Conservation (phyloP, 2,113 vertebrate species). For the Xyrauchen texanus region DNA sequence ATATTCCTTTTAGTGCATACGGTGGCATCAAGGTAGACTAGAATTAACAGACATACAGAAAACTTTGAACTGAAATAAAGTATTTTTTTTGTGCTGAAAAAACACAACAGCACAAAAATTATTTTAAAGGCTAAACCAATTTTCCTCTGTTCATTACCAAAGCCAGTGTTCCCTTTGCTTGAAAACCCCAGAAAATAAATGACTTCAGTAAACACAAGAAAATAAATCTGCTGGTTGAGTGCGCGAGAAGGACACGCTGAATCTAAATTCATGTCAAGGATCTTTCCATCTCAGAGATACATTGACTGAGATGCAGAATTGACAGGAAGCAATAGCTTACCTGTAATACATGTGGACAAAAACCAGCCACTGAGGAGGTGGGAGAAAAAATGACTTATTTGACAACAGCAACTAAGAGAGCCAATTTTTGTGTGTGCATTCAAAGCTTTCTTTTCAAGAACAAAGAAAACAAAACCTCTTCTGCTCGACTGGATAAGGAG, state of each 20-base stretch:
- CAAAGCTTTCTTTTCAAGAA: background rate
- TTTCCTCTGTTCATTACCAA: background rate
- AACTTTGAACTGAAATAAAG: background rate
- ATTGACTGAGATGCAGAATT: slow-evolving; percentile 12
- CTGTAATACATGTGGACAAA: slow-evolving; percentile 19
- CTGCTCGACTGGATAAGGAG: background rate
- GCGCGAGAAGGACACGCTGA: background rate
- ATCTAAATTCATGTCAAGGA: slow-evolving; percentile 23
- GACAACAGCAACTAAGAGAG: background rate
- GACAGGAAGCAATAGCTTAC: slow-evolving; percentile 32
- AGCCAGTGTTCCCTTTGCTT: slow-evolving; percentile 12
- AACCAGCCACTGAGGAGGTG: background rate
- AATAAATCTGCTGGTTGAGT: slow-evolving; percentile 12
- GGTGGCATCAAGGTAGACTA: too few species aligned
- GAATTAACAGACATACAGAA: too few species aligned
- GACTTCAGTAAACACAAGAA: slow-evolving; percentile 22
- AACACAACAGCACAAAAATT: background rate
- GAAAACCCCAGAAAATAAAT: slow-evolving; percentile 44
- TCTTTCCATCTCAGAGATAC: slow-evolving; percentile 16
- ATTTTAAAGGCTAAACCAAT: slow-evolving; percentile 30
- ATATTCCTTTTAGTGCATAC: too few species aligned
- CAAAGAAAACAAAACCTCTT: background rate
- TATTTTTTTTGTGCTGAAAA: background rate
- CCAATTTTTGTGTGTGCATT: background rate
- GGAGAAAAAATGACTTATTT: background rate